These are phyloP conservation scores for Galago senegalensis DNA, from an alignment of 2,797 vertebrate genomes.

Conservation along the genomic window DNA sequence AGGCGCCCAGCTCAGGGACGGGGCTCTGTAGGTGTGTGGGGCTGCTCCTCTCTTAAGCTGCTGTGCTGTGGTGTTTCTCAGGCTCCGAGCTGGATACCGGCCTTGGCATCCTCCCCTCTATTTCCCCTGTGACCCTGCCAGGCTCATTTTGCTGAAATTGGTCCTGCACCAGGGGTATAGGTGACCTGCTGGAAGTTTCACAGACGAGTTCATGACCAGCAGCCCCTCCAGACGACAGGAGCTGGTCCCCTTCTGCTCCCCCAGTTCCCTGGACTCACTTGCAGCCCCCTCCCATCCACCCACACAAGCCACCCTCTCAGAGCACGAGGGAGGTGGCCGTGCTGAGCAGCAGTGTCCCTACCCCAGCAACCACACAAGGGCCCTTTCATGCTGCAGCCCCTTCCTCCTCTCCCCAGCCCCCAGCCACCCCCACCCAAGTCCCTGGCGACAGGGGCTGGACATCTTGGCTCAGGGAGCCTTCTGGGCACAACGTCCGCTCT, in stretches of 20 bases:
- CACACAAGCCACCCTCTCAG: neutral
- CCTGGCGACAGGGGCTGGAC: constrained; percentile 57
- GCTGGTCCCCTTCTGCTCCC: neutral
- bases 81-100: fast-evolving
- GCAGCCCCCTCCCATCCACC: neutral
- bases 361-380: constrained; percentile 56
- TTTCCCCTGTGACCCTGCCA: fast-evolving
- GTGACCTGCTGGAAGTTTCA: neutral
- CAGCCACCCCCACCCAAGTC: constrained; percentile 51
- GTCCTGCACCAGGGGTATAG: fast-evolving
- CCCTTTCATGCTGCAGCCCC: constrained; percentile 37
- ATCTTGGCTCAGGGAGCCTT: constrained; percentile 60
- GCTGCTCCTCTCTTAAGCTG: fast-evolving
- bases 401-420: neutral
- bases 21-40: fast-evolving
- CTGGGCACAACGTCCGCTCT: constrained; percentile 62
- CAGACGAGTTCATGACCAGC: no score
- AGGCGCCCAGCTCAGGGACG: fast-evolving
- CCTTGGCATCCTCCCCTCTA: fast-evolving
- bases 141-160: fast-evolving
- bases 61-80: no score
- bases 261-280: neutral
- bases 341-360: neutral
- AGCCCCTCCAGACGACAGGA: fast-evolving
- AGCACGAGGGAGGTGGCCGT: neutral